Conservation (phyloP, 1,140 invertebrate genomes). For the Papilio xuthus region DNA sequence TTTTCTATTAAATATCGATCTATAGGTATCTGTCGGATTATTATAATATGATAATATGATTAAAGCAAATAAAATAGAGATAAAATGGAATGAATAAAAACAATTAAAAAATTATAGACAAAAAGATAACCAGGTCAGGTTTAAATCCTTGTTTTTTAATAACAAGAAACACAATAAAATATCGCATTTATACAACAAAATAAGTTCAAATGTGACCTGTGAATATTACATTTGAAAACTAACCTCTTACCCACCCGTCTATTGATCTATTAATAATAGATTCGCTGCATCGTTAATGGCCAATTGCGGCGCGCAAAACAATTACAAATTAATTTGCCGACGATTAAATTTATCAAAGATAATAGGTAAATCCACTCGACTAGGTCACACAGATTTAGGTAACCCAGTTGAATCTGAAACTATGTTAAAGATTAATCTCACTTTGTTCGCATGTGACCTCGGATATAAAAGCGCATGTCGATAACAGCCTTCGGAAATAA, state of each 20-base stretch:
- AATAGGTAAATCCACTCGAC: conserved; percentile 2
- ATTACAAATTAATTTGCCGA: conserved; percentile 1
- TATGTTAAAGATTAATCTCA: conserved; percentile 22
- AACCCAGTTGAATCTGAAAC: conserved; percentile 26
- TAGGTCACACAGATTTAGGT: conserved; percentile 25
- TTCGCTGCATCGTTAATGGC: background rate
- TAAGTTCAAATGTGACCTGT: background rate
- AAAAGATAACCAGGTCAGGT: too few relatives aligned
- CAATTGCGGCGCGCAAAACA: background rate
- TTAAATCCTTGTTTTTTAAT: background rate
- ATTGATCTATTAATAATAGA: background rate
- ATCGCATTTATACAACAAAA: background rate
- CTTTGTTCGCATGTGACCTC: conserved; percentile 28
- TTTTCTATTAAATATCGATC: too few relatives aligned
- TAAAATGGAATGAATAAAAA: too few relatives aligned
- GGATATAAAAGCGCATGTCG: background rate
- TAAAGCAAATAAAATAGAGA: too few relatives aligned
- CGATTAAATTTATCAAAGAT: background rate
- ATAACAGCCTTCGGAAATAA: background rate
- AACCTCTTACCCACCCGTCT: background rate
- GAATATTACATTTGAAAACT: background rate
- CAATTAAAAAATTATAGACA: too few relatives aligned
- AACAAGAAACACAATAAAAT: background rate
- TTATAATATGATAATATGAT: too few relatives aligned
- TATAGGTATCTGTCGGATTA: too few relatives aligned